phyloP scores from a whole-genome alignment of 2,113 vertebrate species.

The Gnathonemus longibarbis region DNA sequence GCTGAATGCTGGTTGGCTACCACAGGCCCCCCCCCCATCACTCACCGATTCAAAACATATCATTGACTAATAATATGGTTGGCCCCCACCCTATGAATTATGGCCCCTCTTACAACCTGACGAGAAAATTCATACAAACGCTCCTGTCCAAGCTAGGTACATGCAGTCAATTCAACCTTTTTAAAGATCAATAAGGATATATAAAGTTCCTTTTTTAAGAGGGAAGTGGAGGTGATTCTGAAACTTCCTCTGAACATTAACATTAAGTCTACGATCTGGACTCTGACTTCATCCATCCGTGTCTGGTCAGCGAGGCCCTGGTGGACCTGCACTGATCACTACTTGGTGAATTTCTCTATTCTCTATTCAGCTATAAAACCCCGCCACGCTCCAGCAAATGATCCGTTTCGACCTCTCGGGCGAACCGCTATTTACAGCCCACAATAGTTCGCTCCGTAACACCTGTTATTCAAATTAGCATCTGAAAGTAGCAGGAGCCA shows the following conservation, averaged over 20 bases:
- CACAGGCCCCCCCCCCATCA: background rate
- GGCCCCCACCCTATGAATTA: background rate
- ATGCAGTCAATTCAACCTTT: background rate
- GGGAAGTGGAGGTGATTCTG: background rate
- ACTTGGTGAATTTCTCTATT: background rate
- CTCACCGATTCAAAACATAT: background rate
- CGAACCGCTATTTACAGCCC: background rate
- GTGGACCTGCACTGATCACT: background rate
- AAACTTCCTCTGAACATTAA: background rate
- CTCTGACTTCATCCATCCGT: background rate
- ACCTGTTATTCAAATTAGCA: slow-evolving; percentile 7
- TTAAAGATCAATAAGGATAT: background rate
- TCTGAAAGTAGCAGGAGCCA: slow-evolving; percentile 3
- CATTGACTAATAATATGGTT: too few relatives aligned
- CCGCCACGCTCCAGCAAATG: background rate
- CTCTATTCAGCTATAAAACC: background rate
- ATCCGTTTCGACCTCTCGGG: background rate
- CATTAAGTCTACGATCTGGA: background rate
- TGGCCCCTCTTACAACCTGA: background rate
- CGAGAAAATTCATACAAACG: background rate
- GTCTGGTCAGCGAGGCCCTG: background rate
- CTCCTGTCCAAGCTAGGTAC: background rate
- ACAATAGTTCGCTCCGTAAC: background rate
- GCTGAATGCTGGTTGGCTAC: background rate
- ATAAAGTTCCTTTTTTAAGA: background rate